Evolutionary conservation across 1,140 invertebrate genomes (phyloP), one percentile per base, ranked within the genome.

Genomic region (Orius laevigatus): DNA sequence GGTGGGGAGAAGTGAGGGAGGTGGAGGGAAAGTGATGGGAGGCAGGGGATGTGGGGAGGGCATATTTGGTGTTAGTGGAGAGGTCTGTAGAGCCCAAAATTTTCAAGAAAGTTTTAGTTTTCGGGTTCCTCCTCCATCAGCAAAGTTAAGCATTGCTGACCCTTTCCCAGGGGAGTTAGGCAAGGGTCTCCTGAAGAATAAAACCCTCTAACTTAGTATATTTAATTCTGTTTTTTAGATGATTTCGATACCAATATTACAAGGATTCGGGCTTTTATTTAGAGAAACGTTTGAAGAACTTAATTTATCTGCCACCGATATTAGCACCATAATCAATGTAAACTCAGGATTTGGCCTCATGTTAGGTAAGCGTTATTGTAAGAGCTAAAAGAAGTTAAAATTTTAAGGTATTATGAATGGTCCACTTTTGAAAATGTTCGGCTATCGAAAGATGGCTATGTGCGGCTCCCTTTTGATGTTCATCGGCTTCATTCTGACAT

Each of bases 261-360:
- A 59, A 52, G 41, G 40, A 9, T 59, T 57, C 44, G 53, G 50
- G 2, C 48, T 59, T 5, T 36, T 59, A 1, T 57, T 49, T 42
- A 46, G 49, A 31, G 47, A 54, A 48, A 41, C 52, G 2, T 58
- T 58, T 36, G 38, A 12, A n/a, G 50, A 52, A n/a, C 41, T 56
- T 9, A 16, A 54, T 15, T 20, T 57, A 4, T 62, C 69, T 5
- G 67, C 69, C 2, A 72, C 70, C 0, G 66, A 75, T 53, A 65
- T 67, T 1, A 68, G 70, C 2, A 60, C 74, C 15, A 71, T 78
- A 9, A 68, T 76, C 31, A 74, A 70, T 50, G 57, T 73, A 2
- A 76, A 77, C 57, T 67, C 72, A 60, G 70, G 71, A 3, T 67
- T 76, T 55, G 75, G 75, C 12, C 74, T 77, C 66, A 59, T 71